A percentile compares a stretch with the other conserved stretches of the same genome.
Conservation (phyloP, 1,140 invertebrate species). For the Cecropterus lyciades region DNA sequence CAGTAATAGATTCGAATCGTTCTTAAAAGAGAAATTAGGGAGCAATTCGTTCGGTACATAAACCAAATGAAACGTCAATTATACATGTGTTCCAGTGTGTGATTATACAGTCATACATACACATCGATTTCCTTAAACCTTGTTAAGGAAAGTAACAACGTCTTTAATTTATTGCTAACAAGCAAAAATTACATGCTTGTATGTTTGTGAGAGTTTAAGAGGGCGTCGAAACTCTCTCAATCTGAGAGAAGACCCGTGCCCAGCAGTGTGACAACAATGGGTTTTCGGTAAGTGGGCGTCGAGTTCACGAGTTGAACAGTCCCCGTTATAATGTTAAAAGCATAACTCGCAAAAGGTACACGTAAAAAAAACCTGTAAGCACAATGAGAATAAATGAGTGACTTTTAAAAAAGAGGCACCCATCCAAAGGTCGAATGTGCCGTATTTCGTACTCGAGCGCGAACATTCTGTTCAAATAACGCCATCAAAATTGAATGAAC, state of each 20-base stretch:
- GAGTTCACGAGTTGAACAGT: slow-evolving; percentile 20
- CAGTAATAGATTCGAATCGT: no score
- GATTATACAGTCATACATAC: no score
- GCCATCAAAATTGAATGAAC: slow-evolving; percentile 39
- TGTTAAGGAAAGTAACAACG: not conserved
- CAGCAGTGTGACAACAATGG: no score
- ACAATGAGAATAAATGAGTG: slow-evolving; percentile 26
- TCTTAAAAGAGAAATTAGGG: no score
- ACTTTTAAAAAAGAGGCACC: slow-evolving; percentile 21
- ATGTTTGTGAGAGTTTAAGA: not conserved
- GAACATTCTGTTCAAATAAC: slow-evolving; percentile 41
- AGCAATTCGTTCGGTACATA: no score
- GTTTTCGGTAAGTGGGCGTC: not conserved
- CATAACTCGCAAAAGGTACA: slow-evolving; percentile 16
- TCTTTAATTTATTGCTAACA: not conserved
- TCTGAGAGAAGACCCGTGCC: no score
- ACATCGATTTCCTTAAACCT: not conserved
- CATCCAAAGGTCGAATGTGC: slow-evolving; percentile 22
- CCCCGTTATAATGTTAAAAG: slow-evolving; percentile 21
- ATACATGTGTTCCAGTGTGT: no score
- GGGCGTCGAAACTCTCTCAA: no score
- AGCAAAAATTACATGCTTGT: not conserved
- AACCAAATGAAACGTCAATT: no score
- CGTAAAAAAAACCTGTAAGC: slow-evolving; percentile 19
- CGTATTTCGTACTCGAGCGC: slow-evolving; percentile 12